phyloP scores from a whole-genome alignment of 64 coral and sea anemone genomes.

The Montipora foliosa region DNA sequence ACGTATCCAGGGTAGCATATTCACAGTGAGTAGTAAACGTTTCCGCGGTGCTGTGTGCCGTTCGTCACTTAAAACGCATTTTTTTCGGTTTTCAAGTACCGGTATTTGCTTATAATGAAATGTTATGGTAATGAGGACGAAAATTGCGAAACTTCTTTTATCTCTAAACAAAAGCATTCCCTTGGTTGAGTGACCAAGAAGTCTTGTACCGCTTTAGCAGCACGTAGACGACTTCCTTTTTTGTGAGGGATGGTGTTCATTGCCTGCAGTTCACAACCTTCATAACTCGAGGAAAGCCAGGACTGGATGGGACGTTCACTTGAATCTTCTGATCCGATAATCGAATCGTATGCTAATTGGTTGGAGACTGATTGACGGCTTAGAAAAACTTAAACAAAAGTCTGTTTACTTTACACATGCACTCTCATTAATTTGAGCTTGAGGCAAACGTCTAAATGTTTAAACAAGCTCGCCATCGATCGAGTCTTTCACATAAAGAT shows the following conservation, averaged over 20 bases:
- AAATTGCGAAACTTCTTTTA: slow-evolving; percentile 43
- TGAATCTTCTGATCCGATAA: no score
- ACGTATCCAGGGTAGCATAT: no score
- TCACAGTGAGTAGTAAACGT: no score
- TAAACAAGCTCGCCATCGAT: slow-evolving; percentile 30
- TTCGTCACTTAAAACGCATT: no score
- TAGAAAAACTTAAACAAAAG: slow-evolving; percentile 7
- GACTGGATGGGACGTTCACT: not conserved
- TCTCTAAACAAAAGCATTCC: slow-evolving; percentile 35
- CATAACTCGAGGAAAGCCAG: not conserved
- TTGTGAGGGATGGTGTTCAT: not conserved
- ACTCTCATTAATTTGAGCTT: not conserved
- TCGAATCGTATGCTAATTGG: not conserved
- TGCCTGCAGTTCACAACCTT: no score
- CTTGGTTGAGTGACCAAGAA: not conserved
- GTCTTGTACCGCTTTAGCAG: not conserved
- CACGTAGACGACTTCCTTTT: not conserved
- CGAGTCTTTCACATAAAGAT: slow-evolving; percentile 35
- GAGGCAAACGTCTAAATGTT: slow-evolving; percentile 1
- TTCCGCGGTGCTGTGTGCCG: no score
- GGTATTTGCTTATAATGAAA: not conserved
- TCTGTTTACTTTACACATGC: slow-evolving; percentile 5
- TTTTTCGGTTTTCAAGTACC: not conserved
- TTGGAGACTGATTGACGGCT: slow-evolving; percentile 24
- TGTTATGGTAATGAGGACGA: slow-evolving; percentile 16